A percentile compares a stretch with the other conserved stretches of the same genome.
Evolutionary conservation across 2,113 vertebrate species (phyloP).

Genomic region (Vimba vimba): DNA sequence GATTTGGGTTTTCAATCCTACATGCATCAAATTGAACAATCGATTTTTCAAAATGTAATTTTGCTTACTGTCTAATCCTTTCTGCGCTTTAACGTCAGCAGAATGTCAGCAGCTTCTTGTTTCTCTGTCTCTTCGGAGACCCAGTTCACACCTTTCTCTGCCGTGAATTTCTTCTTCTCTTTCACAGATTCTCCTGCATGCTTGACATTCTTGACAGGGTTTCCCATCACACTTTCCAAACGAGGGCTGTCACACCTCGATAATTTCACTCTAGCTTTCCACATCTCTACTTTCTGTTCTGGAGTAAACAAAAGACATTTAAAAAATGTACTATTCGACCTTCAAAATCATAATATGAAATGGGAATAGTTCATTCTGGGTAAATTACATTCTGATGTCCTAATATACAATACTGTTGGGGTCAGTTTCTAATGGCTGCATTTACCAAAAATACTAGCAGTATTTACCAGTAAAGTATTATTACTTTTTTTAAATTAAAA

Average conservation of each 20-base stretch:
- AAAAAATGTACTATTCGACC: not conserved
- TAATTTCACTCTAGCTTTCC: conserved; percentile 21
- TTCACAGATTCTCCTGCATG: not conserved
- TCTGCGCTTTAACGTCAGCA: conserved; percentile 67
- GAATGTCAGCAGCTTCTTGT: conserved; percentile 67
- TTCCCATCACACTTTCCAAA: conserved; percentile 37
- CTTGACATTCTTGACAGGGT: conserved; percentile 38
- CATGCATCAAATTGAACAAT: not conserved
- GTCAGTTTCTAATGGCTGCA: not conserved
- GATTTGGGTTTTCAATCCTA: conserved; percentile 7
- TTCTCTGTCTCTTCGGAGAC: conserved; percentile 58
- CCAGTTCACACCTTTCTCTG: conserved; percentile 37
- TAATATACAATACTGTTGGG: too few species aligned
- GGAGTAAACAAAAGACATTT: conserved; percentile 14
- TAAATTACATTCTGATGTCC: not conserved
- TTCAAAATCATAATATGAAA: not conserved
- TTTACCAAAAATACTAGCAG: not conserved
- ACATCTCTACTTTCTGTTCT: conserved; percentile 39
- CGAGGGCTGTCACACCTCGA: conserved; percentile 30
- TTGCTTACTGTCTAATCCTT: not conserved
- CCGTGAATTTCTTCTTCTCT: conserved; percentile 40
- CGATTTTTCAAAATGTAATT: not conserved
- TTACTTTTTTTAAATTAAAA: too few species aligned
- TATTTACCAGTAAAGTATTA: too few species aligned
- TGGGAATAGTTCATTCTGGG: not conserved